These are phyloP conservation scores for Ethmia dodecea DNA, from an alignment of 2,888 invertebrate species.

Conservation along the genomic window DNA sequence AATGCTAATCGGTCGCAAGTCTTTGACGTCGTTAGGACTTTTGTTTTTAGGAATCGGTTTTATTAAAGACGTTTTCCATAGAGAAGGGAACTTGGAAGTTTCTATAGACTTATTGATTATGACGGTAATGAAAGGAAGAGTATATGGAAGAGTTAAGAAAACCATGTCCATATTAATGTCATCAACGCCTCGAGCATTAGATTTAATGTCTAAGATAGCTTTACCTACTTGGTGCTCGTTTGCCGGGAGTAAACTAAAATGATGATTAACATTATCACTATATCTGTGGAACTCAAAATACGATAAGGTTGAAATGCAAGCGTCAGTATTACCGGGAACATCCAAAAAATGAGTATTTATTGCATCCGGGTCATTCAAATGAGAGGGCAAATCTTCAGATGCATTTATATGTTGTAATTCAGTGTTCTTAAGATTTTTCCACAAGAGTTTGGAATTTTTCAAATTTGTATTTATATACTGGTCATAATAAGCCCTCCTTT, in stretches of 20 bases:
- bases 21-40: slow-evolving; percentile 3
- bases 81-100: slow-evolving; percentile 13
- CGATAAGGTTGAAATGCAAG: background rate
- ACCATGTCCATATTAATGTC: slow-evolving; percentile 14
- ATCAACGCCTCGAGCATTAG: slow-evolving; percentile 13
- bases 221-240: background rate
- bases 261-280: background rate
- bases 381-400: background rate
- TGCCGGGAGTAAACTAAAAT: background rate
- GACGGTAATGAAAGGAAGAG: background rate
- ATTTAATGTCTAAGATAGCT: slow-evolving; percentile 5
- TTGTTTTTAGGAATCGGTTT: slow-evolving; percentile 14
- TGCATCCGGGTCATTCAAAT: background rate
- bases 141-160: slow-evolving; percentile 5
- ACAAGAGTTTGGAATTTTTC: background rate
- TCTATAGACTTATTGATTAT: background rate
- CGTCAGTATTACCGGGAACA: background rate
- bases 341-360: background rate
- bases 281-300: background rate
- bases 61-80: slow-evolving; percentile 21
- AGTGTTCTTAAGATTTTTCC: background rate
- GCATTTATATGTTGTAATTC: background rate
- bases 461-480: background rate
- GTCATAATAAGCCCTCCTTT: background rate
- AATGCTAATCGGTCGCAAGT: slow-evolving; percentile 15